Conservation (phyloP, 2,113 vertebrate species). For the Aphelocoma coerulescens region DNA sequence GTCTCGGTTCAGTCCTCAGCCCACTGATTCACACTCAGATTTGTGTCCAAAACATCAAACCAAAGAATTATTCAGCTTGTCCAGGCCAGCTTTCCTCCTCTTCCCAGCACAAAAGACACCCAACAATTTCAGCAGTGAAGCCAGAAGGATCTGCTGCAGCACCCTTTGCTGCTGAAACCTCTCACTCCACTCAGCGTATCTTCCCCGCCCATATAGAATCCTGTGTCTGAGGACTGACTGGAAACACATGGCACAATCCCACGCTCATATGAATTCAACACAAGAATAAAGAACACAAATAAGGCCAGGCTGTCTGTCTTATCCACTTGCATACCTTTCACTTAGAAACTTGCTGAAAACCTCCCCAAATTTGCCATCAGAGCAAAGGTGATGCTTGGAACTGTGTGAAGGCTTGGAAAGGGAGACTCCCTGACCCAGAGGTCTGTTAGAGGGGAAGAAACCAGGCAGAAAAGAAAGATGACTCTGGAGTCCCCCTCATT, state of each 20-base stretch:
- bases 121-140: not conserved
- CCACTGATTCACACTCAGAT: not conserved
- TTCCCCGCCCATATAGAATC: not conserved
- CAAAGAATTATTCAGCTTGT: not conserved
- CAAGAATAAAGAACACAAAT: not conserved
- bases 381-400: not conserved
- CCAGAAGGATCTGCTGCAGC: not conserved
- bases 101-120: not conserved
- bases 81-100: not conserved
- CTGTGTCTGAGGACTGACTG: not conserved
- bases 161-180: not conserved
- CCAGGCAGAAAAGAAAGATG: not conserved
- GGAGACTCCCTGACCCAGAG: not conserved
- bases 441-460: not conserved
- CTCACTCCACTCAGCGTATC: not conserved
- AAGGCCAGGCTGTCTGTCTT: not conserved
- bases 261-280: not conserved
- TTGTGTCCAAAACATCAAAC: not conserved
- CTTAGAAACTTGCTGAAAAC: conserved; percentile 19
- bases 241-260: not conserved
- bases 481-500: not conserved
- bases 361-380: not conserved
- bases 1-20: not conserved
- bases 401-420: not conserved
- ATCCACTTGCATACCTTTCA: conserved; percentile 3